Evolutionary conservation across 1,140 invertebrate genomes (phyloP).

Genomic region (Aphaenogaster rudis): DNA sequence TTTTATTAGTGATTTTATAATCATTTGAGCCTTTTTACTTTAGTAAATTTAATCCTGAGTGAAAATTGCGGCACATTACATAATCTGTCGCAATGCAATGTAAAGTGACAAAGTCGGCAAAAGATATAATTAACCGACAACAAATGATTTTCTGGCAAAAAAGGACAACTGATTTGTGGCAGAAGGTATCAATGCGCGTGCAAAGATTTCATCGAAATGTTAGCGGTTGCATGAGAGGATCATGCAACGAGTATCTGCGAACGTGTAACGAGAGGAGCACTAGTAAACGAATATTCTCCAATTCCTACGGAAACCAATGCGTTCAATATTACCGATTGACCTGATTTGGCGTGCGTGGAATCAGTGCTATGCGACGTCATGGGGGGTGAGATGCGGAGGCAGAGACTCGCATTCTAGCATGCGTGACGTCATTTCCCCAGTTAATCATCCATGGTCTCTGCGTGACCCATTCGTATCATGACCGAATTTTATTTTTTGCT

Average conservation of each 20-base stretch:
- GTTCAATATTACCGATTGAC: constrained; percentile 68
- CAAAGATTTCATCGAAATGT: not conserved
- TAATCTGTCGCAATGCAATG: not conserved
- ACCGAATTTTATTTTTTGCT: constrained; percentile 53
- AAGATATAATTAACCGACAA: not conserved
- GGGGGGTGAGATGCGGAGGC: not conserved
- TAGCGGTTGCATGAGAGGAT: not conserved
- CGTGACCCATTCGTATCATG: constrained; percentile 15
- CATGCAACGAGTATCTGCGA: not conserved
- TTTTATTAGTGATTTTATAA: too few species aligned
- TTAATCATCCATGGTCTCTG: constrained; percentile 30
- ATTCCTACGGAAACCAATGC: constrained; percentile 50
- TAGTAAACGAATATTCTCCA: constrained; percentile 34
- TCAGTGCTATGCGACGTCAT: constrained; percentile 22
- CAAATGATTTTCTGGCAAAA: not conserved
- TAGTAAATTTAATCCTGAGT: not conserved
- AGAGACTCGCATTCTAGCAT: constrained; percentile 31
- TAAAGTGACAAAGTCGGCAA: not conserved
- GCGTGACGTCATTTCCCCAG: constrained; percentile 60
- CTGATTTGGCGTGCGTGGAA: constrained; percentile 62
- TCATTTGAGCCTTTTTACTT: too few species aligned
- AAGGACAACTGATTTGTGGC: not conserved
- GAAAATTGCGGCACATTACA: not conserved
- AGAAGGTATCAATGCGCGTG: not conserved
- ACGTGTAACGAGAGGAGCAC: not conserved